These are phyloP conservation scores for Montipora cactus DNA, from an alignment of 64 coral and sea anemone species.

Conservation along the genomic window DNA sequence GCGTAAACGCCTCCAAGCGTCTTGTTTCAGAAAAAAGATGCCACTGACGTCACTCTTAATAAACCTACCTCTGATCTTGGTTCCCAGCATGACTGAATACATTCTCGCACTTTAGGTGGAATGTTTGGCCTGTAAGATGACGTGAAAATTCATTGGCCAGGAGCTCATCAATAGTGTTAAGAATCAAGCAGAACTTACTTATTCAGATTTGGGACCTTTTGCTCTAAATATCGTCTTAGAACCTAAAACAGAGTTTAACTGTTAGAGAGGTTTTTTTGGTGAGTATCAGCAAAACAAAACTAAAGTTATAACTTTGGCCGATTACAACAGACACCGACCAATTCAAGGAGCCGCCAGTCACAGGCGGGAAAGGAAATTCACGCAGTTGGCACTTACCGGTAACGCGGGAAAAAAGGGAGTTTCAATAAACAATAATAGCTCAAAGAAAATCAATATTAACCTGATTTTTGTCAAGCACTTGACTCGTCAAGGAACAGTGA, in stretches of 20 bases:
- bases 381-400: too few species aligned
- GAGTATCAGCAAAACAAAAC: too few species aligned
- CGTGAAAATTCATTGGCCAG: neutral
- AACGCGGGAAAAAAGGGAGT: too few species aligned
- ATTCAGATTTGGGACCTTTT: neutral
- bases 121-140: constrained; percentile 5
- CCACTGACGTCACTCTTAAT: too few species aligned
- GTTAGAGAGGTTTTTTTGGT: too few species aligned
- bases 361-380: too few species aligned
- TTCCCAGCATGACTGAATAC: neutral
- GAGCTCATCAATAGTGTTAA: neutral
- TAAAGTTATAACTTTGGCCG: too few species aligned
- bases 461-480: neutral
- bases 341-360: too few species aligned
- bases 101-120: neutral
- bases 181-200: neutral
- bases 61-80: constrained; percentile 8
- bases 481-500: constrained; percentile 5
- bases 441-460: neutral
- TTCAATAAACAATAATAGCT: too few species aligned
- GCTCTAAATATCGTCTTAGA: neutral
- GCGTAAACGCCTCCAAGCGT: too few species aligned
- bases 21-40: too few species aligned
- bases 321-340: too few species aligned
- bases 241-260: neutral